These are phyloP conservation scores for Apamea sordens DNA, from an alignment of 2,888 invertebrate genomes.

Conservation along the genomic window DNA sequence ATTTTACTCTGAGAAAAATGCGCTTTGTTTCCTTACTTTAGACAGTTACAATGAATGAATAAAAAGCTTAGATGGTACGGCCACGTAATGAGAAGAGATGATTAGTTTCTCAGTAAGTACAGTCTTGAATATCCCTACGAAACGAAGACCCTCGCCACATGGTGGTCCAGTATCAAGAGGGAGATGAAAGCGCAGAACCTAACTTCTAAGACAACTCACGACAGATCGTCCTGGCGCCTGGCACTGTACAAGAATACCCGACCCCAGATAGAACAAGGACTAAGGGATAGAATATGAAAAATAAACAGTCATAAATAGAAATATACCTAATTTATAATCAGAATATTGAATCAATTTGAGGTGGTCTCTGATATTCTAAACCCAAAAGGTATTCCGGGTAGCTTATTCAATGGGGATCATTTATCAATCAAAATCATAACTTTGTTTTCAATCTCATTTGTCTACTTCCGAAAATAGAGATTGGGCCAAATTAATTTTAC, in stretches of 20 bases:
- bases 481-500: slow-evolving; percentile 33
- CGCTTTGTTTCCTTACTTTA: neutral
- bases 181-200: neutral
- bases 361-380: neutral
- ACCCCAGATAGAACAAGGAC: neutral
- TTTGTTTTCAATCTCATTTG: slow-evolving; percentile 51
- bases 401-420: slow-evolving; percentile 24
- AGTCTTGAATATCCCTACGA: no score
- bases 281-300: neutral
- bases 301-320: neutral
- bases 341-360: slow-evolving; percentile 9
- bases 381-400: slow-evolving; percentile 11
- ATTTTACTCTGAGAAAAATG: neutral
- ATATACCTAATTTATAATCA: neutral
- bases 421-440: slow-evolving; percentile 57
- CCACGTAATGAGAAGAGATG: neutral
- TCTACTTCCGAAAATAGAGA: slow-evolving; percentile 48
- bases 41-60: neutral
- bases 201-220: neutral
- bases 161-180: neutral
- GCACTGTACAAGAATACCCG: neutral
- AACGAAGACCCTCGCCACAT: no score
- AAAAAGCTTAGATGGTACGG: neutral
- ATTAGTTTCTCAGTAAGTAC: neutral
- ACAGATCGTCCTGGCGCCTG: neutral